phyloP scores from a whole-genome alignment of 2,113 vertebrate genomes.

The Phalacrocorax brasilianus region DNA sequence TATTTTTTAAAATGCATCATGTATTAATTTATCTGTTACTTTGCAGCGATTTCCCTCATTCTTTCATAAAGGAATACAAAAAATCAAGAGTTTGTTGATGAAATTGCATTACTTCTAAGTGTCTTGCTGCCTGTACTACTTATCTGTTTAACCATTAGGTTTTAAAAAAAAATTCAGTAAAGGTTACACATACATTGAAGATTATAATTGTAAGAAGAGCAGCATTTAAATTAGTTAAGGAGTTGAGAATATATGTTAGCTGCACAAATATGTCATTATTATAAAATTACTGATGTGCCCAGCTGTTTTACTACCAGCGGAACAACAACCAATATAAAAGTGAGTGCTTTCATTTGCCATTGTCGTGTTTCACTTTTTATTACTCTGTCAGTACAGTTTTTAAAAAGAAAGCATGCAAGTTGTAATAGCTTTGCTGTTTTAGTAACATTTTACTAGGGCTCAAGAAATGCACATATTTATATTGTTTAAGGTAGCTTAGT shows the following conservation, averaged over 20 bases:
- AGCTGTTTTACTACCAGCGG: background rate
- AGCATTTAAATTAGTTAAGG: background rate
- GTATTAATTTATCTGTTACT: background rate
- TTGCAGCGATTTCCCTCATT: background rate
- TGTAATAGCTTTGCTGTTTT: background rate
- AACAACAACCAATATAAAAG: background rate
- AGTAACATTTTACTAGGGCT: background rate
- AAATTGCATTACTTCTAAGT: background rate
- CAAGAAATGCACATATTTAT: background rate
- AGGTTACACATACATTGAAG: background rate
- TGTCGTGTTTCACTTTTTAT: background rate
- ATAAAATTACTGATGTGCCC: background rate
- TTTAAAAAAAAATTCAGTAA: background rate
- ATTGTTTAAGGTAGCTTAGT: background rate
- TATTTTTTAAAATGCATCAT: background rate
- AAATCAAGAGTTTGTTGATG: background rate
- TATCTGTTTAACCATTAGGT: background rate
- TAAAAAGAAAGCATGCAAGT: background rate
- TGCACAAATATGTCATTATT: background rate
- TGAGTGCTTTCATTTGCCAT: background rate
- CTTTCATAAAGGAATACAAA: background rate
- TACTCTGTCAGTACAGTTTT: background rate
- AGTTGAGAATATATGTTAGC: background rate
- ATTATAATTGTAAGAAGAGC: background rate
- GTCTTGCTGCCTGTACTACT: background rate